Conservation (phyloP, 35 echinoderm and acorn worm species). For the Heliocidaris tuberculata region DNA sequence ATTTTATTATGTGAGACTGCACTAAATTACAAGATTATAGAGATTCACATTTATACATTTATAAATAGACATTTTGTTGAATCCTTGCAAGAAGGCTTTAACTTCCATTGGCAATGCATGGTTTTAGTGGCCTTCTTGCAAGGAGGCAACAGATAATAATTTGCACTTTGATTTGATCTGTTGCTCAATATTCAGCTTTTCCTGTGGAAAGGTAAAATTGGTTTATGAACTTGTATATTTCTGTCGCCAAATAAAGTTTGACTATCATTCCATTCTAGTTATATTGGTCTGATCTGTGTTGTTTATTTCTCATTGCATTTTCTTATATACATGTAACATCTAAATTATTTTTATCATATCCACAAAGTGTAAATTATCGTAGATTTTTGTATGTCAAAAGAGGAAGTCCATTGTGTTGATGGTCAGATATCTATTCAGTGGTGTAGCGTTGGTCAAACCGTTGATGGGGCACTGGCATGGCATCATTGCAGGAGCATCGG, state of each 20-base stretch:
- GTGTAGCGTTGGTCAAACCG: no score
- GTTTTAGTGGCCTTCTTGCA: no score
- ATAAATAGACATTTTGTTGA: background rate
- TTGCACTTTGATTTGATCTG: background rate
- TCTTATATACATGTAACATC: no score
- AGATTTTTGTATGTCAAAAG: no score
- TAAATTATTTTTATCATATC: no score
- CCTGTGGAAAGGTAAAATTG: background rate
- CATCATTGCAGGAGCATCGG: no score
- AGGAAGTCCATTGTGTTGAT: no score
- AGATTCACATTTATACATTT: background rate
- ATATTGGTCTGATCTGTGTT: background rate
- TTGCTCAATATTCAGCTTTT: background rate
- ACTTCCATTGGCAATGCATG: no score
- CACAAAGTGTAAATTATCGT: no score
- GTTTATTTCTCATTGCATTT: background rate
- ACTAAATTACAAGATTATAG: background rate
- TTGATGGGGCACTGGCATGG: no score
- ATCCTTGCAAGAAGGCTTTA: no score
- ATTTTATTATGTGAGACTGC: background rate
- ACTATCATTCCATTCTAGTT: background rate
- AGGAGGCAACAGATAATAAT: background rate
- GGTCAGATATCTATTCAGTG: no score
- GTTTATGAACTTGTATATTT: background rate
- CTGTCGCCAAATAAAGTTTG: slow-evolving; percentile 10